phyloP scores from a whole-genome alignment of 1,140 invertebrate species.

The Zelostemma sp. region DNA sequence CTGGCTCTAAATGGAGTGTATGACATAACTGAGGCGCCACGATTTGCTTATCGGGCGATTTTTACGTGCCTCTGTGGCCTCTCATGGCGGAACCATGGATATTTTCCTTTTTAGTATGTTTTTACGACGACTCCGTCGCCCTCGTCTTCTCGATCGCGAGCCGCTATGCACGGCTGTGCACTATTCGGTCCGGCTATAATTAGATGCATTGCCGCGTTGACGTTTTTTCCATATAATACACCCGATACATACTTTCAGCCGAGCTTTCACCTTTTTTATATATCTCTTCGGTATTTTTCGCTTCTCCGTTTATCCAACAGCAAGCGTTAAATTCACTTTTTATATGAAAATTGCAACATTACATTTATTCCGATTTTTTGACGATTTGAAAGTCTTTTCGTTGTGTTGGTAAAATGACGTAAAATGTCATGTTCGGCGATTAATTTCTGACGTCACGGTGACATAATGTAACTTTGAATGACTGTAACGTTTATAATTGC shows the following conservation, averaged over 20 bases:
- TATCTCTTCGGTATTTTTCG: not conserved
- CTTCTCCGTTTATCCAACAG: not conserved
- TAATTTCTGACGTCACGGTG: not conserved
- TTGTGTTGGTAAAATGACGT: no score
- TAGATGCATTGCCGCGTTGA: not conserved
- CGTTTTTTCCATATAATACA: not conserved
- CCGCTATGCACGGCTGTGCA: not conserved
- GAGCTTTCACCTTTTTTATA: not conserved
- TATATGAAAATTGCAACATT: no score
- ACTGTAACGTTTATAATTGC: no score
- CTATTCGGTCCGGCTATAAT: not conserved
- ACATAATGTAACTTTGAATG: not conserved
- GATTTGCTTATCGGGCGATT: not conserved
- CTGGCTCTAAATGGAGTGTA: not conserved
- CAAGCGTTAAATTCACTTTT: no score
- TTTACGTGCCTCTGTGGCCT: not conserved
- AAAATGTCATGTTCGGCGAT: not conserved
- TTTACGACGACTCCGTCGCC: not conserved
- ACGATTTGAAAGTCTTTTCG: no score
- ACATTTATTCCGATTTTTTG: no score
- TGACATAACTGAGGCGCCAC: not conserved
- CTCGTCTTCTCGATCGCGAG: not conserved
- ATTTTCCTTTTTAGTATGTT: conserved; percentile 1
- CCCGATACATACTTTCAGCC: not conserved
- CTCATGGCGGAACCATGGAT: not conserved